Conservation (phyloP, 2,797 vertebrate species). For the Onychomys arenicola region DNA sequence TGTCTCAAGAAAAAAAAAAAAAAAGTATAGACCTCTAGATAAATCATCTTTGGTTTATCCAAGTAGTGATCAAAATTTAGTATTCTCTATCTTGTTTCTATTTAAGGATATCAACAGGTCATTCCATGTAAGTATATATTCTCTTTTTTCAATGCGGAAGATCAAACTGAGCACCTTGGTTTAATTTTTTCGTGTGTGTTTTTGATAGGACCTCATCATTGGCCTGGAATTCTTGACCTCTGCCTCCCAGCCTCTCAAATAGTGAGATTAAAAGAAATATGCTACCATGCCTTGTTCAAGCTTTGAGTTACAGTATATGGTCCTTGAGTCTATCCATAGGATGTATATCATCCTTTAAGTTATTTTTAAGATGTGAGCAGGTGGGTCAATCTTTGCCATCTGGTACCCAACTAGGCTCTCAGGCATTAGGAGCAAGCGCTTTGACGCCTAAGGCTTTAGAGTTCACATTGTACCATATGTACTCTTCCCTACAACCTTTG, state of each 20-base stretch:
- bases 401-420: neutral
- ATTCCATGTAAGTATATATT: neutral
- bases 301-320: neutral
- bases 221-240: neutral
- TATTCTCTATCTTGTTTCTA: neutral
- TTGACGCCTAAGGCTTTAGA: neutral
- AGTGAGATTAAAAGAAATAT: neutral
- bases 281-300: neutral
- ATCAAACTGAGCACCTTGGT: neutral
- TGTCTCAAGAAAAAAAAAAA: too few species aligned
- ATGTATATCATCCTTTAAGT: neutral
- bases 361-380: constrained; percentile 31
- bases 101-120: neutral
- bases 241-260: neutral
- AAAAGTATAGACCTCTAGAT: neutral
- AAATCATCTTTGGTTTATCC: neutral
- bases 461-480: neutral
- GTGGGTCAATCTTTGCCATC: neutral
- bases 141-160: neutral
- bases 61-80: neutral
- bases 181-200: neutral
- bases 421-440: neutral
- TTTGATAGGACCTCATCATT: neutral
- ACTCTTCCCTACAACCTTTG: neutral
- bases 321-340: neutral